Conservation (phyloP, 1,140 invertebrate species). For the Drosophila subpulchrella region DNA sequence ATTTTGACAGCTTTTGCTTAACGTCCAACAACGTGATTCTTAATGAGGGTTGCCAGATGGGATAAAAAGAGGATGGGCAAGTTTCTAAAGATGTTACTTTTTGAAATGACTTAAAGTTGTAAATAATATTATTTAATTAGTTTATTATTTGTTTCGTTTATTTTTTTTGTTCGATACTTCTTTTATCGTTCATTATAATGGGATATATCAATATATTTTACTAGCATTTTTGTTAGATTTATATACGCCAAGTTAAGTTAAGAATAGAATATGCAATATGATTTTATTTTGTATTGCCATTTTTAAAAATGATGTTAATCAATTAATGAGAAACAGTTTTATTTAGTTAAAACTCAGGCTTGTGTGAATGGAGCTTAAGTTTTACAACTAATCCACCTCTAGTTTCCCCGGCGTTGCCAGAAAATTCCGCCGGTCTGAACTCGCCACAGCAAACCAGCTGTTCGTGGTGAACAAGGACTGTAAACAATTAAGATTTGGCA, state of each 20-base stretch:
- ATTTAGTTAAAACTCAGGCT: neutral
- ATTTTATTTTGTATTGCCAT: too few species aligned
- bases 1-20: slow-evolving; percentile 42
- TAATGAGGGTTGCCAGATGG: slow-evolving; percentile 9
- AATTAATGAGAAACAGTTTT: too few species aligned
- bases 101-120: neutral
- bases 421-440: neutral
- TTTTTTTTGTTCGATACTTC: too few species aligned
- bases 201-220: too few species aligned
- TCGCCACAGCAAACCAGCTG: neutral
- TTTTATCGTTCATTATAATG: too few species aligned
- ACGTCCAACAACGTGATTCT: slow-evolving; percentile 68
- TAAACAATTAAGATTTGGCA: slow-evolving; percentile 13
- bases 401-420: neutral
- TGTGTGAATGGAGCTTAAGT: neutral
- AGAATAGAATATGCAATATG: too few species aligned
- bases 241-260: too few species aligned
- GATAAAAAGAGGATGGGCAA: neutral
- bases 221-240: too few species aligned
- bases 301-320: too few species aligned
- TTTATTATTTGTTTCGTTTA: neutral
- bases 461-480: slow-evolving; percentile 3
- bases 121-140: too few species aligned
- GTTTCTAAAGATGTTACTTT: neutral
- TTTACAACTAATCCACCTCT: neutral